Base-by-base conservation (phyloP, 2,797 vertebrate species). In the Champsocephalus esox region DNA sequence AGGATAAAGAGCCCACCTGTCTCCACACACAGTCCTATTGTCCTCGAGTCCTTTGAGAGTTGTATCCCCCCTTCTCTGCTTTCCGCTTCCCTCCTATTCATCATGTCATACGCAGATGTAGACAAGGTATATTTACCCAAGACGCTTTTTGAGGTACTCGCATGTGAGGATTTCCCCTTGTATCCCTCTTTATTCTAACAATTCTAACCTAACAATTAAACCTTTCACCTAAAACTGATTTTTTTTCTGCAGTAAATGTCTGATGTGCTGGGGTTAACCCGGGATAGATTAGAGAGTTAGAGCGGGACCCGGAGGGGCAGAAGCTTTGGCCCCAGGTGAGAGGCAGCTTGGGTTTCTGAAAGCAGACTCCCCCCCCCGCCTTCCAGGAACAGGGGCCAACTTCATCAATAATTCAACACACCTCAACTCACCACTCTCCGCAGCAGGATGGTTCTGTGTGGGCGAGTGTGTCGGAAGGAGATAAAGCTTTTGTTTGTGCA, bases 281-380 rank as follows among this genome's bases (percentile, higher is more conserved):
- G 10, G 82, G 76, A 82, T 84, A 79, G 82, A 86, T 86, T 81
- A 80, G 70, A 0, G 9, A 70, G 79, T 83, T 78, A 75, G 75
- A 86, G 65, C n/a, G n/a, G 67, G 79, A 80, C 84, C 77, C 58
- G 5, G 66, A 64, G 78, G 87, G 70, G 78, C 63, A 80, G 82
- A 87, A 79, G 86, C 83, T 85, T 73, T 89, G 84, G 91, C 85
- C 86, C 70, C 73, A 87, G 86, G 90, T 91, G 86, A 92, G 87
- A 85, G 67, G 83, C 77, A 91, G 91, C 92, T 95, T 93, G 90
- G 90, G 90, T 95, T 95, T 95, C 95, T 95, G 94, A 94, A 95
- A 95, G 92, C 91, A 93, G 91, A 95, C 92, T 84, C 94, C 77
- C 83, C 64, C 80, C 51, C 71, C 57, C 75, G 34, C 89, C 93